Conservation (phyloP, 1,140 invertebrate genomes). For the Nebria ingens region DNA sequence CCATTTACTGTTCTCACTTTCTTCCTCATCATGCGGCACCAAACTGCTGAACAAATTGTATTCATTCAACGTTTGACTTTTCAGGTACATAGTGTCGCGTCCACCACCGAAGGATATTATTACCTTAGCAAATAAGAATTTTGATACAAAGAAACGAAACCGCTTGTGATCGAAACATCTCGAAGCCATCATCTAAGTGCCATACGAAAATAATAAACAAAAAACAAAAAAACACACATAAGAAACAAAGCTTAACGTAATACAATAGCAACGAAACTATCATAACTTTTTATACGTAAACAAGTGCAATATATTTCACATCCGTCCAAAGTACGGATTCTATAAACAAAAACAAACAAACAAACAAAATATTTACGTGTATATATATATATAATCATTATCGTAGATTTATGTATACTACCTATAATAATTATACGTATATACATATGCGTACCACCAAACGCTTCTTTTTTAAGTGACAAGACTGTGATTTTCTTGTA, state of each 20-base stretch:
- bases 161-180: constrained; percentile 2
- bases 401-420: not conserved
- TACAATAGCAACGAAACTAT: not conserved
- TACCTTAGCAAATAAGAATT: not conserved
- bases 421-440: not conserved
- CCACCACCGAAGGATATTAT: not conserved
- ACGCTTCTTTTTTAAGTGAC: not conserved
- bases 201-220: constrained; percentile 23
- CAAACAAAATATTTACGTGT: not conserved
- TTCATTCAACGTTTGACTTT: not conserved
- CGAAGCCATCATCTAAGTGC: constrained; percentile 30
- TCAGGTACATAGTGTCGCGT: not conserved
- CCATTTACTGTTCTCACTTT: not conserved
- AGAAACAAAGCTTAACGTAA: not conserved
- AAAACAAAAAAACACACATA: not conserved
- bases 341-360: too few relatives aligned
- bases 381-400: not conserved
- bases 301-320: constrained; percentile 27
- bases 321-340: not conserved
- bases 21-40: not conserved
- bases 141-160: not conserved
- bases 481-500: not conserved
- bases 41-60: not conserved
- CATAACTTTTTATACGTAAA: constrained; percentile 19
- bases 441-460: not conserved